phyloP scores from a whole-genome alignment of 2,113 vertebrate genomes.

The Crotalus helleri region DNA sequence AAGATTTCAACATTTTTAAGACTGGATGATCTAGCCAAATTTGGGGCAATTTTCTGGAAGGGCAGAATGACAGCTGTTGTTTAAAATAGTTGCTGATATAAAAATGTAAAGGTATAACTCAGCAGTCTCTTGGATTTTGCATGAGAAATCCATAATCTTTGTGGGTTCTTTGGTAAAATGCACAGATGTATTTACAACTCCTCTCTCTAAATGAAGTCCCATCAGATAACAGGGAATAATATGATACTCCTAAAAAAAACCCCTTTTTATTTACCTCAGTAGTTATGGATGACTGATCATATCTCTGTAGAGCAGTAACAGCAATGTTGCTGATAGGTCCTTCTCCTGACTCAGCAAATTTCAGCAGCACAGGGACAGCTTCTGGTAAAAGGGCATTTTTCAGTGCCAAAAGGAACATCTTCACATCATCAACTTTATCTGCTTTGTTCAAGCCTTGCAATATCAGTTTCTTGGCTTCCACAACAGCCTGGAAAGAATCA shows the following conservation, averaged over 20 bases:
- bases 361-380: conserved; percentile 84
- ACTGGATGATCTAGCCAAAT: neutral
- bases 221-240: neutral
- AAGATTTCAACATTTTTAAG: neutral
- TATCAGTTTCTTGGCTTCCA: conserved; percentile 85
- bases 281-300: conserved; percentile 75
- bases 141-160: neutral
- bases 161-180: neutral
- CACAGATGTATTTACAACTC: neutral
- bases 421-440: conserved; percentile 76
- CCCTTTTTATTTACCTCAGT: conserved; percentile 73
- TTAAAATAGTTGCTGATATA: neutral
- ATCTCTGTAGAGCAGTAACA: conserved; percentile 86
- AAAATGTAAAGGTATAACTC: neutral
- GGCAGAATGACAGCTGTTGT: neutral
- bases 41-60: neutral
- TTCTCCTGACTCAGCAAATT: conserved; percentile 80
- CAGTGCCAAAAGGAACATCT: conserved; percentile 87
- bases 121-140: neutral
- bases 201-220: neutral
- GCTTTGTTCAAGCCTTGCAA: conserved; percentile 80
- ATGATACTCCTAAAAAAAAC: neutral
- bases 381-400: conserved; percentile 91
- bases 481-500: conserved; percentile 75
- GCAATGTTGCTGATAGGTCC: conserved; percentile 83